phyloP scores from a whole-genome alignment of 1,140 invertebrate genomes.

The Melitaea cinxia region DNA sequence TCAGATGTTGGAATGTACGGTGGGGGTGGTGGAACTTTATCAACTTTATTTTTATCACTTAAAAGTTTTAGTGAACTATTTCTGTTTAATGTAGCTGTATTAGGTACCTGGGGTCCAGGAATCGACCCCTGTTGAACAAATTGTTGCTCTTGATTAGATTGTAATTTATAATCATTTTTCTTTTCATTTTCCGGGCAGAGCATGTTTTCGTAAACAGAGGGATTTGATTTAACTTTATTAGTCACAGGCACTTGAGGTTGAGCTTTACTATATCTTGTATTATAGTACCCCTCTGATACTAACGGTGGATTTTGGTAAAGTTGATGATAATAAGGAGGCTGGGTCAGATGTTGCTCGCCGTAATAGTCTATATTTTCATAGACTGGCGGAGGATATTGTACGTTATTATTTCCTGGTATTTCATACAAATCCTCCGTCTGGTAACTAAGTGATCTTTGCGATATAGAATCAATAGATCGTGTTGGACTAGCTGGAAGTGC shows the following conservation, averaged over 20 bases:
- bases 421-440: conserved; percentile 80
- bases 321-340: conserved; percentile 85
- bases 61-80: conserved; percentile 53
- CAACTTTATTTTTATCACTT: conserved; percentile 62
- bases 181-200: conserved; percentile 71
- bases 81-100: conserved; percentile 56
- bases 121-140: conserved; percentile 69
- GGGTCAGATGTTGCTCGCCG: conserved; percentile 75
- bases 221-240: conserved; percentile 73
- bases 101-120: conserved; percentile 74
- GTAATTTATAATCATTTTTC: conserved; percentile 64
- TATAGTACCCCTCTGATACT: conserved; percentile 81
- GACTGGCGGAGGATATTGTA: conserved; percentile 83
- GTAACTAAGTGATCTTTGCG: conserved; percentile 85
- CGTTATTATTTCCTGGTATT: conserved; percentile 67
- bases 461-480: conserved; percentile 82
- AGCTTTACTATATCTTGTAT: conserved; percentile 83
- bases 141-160: conserved; percentile 58
- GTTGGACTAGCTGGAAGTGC: conserved; percentile 75
- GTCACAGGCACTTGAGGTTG: conserved; percentile 87
- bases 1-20: conserved; percentile 58
- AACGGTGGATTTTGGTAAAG: conserved; percentile 70
- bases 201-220: conserved; percentile 75
- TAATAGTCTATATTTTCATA: conserved; percentile 93
- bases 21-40: conserved; percentile 63